Base-by-base conservation (phyloP, 2,888 invertebrate genomes). In the Corbicula japonica region DNA sequence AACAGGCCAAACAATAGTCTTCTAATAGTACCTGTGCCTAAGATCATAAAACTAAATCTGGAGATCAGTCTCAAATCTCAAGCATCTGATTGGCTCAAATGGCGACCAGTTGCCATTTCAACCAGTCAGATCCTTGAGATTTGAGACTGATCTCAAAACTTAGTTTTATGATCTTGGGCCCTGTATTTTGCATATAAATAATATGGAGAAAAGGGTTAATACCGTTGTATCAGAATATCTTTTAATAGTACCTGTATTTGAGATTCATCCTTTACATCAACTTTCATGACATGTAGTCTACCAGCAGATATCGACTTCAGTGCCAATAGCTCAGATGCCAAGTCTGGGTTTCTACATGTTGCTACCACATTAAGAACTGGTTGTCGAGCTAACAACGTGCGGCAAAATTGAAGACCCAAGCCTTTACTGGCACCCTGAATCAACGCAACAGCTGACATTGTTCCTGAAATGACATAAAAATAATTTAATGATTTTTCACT, bases 391-490 rank as follows among this genome's bases (percentile, higher is more conserved):
- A 91, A 78, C 28, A 90, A 52, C 10, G 84, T 74, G 44, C 80
- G 80, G 79, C 90, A 90, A 71, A 89, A 91, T 79, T 90, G 88
- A 8, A 89, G 78, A n/a, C 90, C 91, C 15, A 91, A 80, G 6
- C 90, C 90, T 15, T 88, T 72, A 56, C 90, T 90, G 18, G 90
- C 89, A 2, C 90, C 90, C 77, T 88, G 89, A 23, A 90, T 35
- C 5, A 89, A 61, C 2, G 83, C 71, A 35, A 77, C 15, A 23
- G 68, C 61, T 10, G 46, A 30, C 63, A 63, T 63, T 5, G n/a
- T 48, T 30, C 5, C 46, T 15, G 18, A 46, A 4, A 46, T 3
- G 18, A 46, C 18, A 15, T 21, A 46, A 38, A n/a, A n/a, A n/a
- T n/a, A n/a, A n/a, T n/a, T n/a, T n/a, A n/a, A n/a, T n/a, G n/a